Evolutionary conservation across 23 tunicate species (phyloP).

Genomic region (Corella eumyota): DNA sequence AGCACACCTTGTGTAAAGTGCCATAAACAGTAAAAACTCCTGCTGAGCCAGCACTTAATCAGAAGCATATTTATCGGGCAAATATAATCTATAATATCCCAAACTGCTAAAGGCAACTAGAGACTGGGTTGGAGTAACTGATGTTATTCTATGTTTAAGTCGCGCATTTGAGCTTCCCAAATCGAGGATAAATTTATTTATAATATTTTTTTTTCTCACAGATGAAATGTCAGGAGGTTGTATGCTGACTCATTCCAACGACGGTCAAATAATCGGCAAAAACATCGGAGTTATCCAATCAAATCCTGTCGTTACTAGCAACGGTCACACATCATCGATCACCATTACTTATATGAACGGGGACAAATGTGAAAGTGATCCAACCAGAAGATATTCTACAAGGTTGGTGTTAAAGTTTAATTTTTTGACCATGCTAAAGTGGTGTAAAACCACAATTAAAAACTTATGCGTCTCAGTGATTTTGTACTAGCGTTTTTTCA

Average conservation of each 20-base stretch:
- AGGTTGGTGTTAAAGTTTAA: slow-evolving; percentile 14
- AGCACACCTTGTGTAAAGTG: too few species aligned
- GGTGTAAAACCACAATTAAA: too few species aligned
- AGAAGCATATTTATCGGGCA: background rate
- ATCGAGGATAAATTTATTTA: background rate
- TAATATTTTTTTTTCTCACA: too few species aligned
- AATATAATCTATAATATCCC: background rate
- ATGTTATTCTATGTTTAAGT: background rate
- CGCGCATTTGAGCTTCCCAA: background rate
- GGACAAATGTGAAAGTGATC: slow-evolving; percentile 24
- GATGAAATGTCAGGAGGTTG: too few species aligned
- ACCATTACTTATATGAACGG: slow-evolving; percentile 40
- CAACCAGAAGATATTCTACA: slow-evolving; percentile 36
- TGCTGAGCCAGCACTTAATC: too few species aligned
- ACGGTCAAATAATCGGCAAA: slow-evolving; percentile 12
- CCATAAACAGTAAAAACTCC: too few species aligned
- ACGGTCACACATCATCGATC: slow-evolving; percentile 24
- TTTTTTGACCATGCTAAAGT: too few species aligned
- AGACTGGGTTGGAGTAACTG: background rate
- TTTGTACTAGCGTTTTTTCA: too few species aligned
- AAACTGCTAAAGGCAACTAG: background rate
- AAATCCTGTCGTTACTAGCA: slow-evolving; percentile 25
- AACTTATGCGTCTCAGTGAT: too few species aligned
- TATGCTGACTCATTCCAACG: background rate
- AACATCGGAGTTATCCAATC: slow-evolving; percentile 47